Base-by-base conservation (phyloP, 1,140 invertebrate species). In the Neoseiulus cucumeris region DNA sequence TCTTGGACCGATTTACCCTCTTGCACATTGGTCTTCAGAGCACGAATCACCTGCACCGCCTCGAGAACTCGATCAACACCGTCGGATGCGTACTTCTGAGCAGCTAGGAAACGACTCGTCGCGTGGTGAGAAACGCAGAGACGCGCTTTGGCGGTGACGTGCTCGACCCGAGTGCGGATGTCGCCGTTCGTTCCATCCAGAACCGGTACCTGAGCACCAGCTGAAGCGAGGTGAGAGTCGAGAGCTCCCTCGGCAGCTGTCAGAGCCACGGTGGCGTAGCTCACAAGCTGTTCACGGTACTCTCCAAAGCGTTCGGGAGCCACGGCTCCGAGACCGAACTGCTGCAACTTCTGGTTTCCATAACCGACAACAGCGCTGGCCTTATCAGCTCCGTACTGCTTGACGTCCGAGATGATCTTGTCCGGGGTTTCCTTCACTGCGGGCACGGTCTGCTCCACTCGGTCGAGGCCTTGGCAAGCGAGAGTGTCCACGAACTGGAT, bases 391-490 rank as follows among this genome's bases (percentile, higher is more conserved):
- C 67, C 65, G 44, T 33, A 67, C 20, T 45, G 44, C 64, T 66
- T 68, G 0, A 68, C 29, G 44, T 66, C 29, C 20, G 47, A 20
- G n/a, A n/a, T 6, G 33, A 68, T 55, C 20, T 68, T 65, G 42
- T 68, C 67, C 14, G 67, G 67, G 17, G 65, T 30, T 30, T 68
- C 30, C 20, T 64, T 68, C 7, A 68, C 44, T 18, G 67, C 67
- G 25, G 67, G 67, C 6, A 68, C 65, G 45, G n/a, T 67, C 33
- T 67, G 42, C 39, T 45, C 65, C 2, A 68, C 44, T 4, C 51
- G 44, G 28, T 68, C 67, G 42, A 68, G 33, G 20, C 67, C 67
- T 41, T 68, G 65, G 42, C 67, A 68, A 14, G 65, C 67, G 9
- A 67, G 12, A 14, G 66, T 33, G 42, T 68, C 67, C 12, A 65